Evolutionary conservation across 37 sponge, comb jelly and placozoan genomes (phyloP), one percentile per base, ranked within the genome.

Genomic region (Aphrocallistes beatrix): DNA sequence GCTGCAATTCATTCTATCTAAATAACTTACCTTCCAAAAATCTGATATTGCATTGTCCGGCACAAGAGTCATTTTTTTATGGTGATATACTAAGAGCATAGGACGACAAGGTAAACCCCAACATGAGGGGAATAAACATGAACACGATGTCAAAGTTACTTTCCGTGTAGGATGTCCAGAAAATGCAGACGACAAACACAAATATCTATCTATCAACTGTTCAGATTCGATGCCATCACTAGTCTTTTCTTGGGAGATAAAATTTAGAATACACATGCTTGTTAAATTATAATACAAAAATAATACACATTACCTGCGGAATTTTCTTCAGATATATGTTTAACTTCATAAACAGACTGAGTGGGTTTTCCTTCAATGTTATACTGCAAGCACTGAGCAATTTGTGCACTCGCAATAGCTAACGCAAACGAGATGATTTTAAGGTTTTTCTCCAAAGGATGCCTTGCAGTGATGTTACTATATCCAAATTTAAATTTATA

Each of bases 41-140:
- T 60, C 34, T 60, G 75, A 60, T 60, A 60, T 60, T 25, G n/a
- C 75, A 60, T 60, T 60, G 75, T 60, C 75, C n/a, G 75, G 75
- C 75, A 60, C 75, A 60, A 25, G 34, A 60, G 75, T 60, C 8
- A 60, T 60, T 60, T 60, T 60, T 30, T 60, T 60, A 28, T 60
- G 75, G 21, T 60, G 75, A 60, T 60, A 60, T 60, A 28, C 75
- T 30, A 32, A 60, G 75, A 60, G 21, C 75, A 60, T 60, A 60
- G 10, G 75, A 60, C 75, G 75, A 60, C 75, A 60, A 19, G 75
- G 75, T 60, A 60, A 60, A 28, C 75, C 75, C 75, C 75, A 60
- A 60, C 75, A 32, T 25, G 75, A 60, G 32, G 25, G 75, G 75
- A 60, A 60, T 60, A 60, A 60, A 60, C 75, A 60, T 19, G 34